A percentile compares a stretch with the other conserved stretches of the same genome.
Evolutionary conservation across 2,113 vertebrate genomes (phyloP).

Genomic region (Periophthalmodon schlosseri): DNA sequence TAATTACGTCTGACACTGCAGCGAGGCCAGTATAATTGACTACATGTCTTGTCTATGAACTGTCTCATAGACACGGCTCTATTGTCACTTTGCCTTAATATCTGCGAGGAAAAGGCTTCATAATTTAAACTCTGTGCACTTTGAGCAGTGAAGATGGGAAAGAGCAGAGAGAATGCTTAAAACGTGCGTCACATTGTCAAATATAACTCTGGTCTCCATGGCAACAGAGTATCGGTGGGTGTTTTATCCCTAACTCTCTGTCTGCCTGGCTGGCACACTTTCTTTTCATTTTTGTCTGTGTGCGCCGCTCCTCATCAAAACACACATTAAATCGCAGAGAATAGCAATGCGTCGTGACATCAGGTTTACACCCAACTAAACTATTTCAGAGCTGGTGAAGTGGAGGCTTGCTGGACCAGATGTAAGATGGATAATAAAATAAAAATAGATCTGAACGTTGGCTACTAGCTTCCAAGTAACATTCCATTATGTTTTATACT

Average conservation of each 20-base stretch:
- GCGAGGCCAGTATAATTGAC: not conserved
- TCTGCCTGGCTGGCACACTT: conserved; percentile 11
- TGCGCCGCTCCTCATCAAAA: conserved; percentile 14
- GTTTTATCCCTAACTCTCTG: conserved; percentile 14
- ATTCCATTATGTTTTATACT: not conserved
- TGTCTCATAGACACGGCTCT: not conserved
- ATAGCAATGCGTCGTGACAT: not conserved
- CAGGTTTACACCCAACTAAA: not conserved
- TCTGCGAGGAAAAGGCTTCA: not conserved
- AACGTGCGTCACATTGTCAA: conserved; percentile 47
- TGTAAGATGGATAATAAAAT: not conserved
- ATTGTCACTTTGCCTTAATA: conserved; percentile 5
- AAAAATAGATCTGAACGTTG: not conserved
- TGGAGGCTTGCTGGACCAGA: not conserved
- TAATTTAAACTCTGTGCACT: conserved; percentile 25
- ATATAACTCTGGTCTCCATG: conserved; percentile 66
- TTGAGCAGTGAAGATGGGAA: conserved; percentile 37
- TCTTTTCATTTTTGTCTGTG: conserved; percentile 29
- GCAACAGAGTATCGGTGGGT: conserved; percentile 60
- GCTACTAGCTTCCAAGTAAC: not conserved
- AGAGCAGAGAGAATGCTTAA: conserved; percentile 38
- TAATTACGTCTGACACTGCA: conserved; percentile 1
- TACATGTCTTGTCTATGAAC: not conserved
- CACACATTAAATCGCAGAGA: not conserved
- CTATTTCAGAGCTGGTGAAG: not conserved